phyloP scores from a whole-genome alignment of 2,113 vertebrate species.

The Propithecus coquereli region DNA sequence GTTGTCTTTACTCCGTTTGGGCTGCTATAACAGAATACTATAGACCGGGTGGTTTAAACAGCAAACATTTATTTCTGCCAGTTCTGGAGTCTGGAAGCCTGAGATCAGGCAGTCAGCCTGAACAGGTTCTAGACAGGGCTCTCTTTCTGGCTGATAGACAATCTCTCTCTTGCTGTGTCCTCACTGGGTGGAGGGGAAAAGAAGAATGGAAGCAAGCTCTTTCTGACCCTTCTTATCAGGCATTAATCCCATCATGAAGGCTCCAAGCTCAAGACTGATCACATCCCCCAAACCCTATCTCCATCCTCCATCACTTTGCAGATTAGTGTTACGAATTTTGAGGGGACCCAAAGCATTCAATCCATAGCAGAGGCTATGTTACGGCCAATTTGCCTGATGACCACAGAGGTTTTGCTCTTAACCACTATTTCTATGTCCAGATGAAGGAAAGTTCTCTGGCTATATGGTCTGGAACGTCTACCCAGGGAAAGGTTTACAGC shows the following conservation, averaged over 20 bases:
- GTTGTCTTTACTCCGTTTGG: not conserved
- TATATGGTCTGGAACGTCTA: not conserved
- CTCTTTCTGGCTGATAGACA: not conserved
- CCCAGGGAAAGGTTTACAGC: not conserved
- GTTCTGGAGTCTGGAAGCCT: not conserved
- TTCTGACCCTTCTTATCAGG: not conserved
- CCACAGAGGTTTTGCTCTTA: not conserved
- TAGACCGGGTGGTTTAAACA: not conserved
- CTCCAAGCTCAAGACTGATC: not conserved
- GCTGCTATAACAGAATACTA: not conserved
- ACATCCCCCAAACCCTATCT: not conserved
- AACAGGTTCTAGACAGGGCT: not conserved
- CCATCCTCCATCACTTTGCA: not conserved
- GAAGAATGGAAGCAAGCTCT: not conserved
- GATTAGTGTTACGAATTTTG: not conserved
- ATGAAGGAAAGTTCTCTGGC: not conserved
- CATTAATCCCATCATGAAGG: not conserved
- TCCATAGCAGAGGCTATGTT: not conserved
- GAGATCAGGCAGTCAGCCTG: not conserved
- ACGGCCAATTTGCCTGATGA: not conserved
- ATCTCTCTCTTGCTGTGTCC: not conserved
- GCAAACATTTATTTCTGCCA: not conserved
- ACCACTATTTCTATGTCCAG: not conserved
- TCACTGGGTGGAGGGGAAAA: not conserved
- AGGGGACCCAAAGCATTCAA: not conserved